These are phyloP conservation scores for Morone saxatilis DNA, from an alignment of 2,113 vertebrate species.

Conservation along the genomic window DNA sequence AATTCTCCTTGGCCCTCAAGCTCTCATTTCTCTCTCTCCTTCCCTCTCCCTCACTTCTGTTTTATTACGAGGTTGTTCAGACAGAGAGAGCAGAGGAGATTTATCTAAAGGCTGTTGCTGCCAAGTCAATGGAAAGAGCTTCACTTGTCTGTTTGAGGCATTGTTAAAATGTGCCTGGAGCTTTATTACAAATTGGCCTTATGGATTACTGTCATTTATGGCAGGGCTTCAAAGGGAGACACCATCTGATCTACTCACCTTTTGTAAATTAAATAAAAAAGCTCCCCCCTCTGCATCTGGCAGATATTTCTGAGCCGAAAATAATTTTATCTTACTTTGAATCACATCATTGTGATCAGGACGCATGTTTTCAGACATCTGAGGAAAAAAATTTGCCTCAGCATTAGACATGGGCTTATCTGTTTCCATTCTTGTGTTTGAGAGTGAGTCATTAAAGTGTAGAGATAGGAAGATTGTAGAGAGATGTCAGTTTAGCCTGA, in stretches of 20 bases:
- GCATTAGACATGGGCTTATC: constrained; percentile 62
- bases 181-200: constrained; percentile 84
- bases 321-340: constrained; percentile 67
- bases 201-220: constrained; percentile 82
- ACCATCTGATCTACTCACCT: constrained; percentile 72
- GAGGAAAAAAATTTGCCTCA: constrained; percentile 49
- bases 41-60: constrained; percentile 66
- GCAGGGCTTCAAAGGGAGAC: constrained; percentile 62
- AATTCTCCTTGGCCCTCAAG: constrained; percentile 77
- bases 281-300: constrained; percentile 37
- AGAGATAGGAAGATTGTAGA: constrained; percentile 47
- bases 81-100: constrained; percentile 76
- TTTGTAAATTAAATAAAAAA: constrained; percentile 67
- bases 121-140: constrained; percentile 78
- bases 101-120: constrained; percentile 81
- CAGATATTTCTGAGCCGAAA: constrained; percentile 59
- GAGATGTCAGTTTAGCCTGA: constrained; percentile 37
- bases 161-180: constrained; percentile 79
- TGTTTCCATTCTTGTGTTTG: constrained; percentile 46
- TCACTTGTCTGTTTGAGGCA: constrained; percentile 76
- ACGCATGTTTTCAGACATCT: constrained; percentile 63
- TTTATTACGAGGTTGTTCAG: constrained; percentile 81
- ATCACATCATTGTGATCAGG: constrained; percentile 62
- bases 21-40: constrained; percentile 65
- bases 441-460: constrained; percentile 56